Evolutionary conservation across 2,797 vertebrate species (phyloP).

Genomic region (Pipistrellus pipistrellus): DNA sequence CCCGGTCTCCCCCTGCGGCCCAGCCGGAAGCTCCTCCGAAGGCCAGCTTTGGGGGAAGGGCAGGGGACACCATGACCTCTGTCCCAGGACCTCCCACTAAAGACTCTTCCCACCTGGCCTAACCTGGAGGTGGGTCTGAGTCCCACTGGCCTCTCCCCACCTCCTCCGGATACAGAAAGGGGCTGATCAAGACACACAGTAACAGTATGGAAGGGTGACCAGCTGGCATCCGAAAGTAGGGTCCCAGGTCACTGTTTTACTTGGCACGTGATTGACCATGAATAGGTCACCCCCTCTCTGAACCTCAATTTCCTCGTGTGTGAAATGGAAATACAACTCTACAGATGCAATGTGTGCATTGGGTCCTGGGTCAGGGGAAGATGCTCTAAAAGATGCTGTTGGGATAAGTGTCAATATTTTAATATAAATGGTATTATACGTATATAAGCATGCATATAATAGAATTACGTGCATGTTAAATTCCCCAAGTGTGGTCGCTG

Average conservation of each 20-base stretch:
- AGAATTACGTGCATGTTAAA: not conserved
- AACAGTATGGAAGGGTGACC: not conserved
- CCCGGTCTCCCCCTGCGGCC: constrained; percentile 92
- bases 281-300: not conserved
- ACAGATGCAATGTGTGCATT: not conserved
- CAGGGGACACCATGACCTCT: accelerated
- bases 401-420: not conserved
- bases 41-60: constrained; percentile 89
- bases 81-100: not conserved
- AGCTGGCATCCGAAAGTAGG: not conserved
- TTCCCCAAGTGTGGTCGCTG: not conserved
- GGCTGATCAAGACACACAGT: not conserved
- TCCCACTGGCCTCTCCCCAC: not conserved
- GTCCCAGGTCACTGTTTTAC: not conserved
- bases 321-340: not conserved
- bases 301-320: not conserved
- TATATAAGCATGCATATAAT: not conserved
- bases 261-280: not conserved
- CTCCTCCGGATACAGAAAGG: not conserved
- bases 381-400: not conserved
- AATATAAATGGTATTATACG: not conserved
- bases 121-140: not conserved
- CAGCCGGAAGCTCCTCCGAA: constrained; percentile 93
- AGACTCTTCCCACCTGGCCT: not conserved
- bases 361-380: not conserved